phyloP scores from a whole-genome alignment of 2,888 invertebrate species.

The Hartigia nigra region DNA sequence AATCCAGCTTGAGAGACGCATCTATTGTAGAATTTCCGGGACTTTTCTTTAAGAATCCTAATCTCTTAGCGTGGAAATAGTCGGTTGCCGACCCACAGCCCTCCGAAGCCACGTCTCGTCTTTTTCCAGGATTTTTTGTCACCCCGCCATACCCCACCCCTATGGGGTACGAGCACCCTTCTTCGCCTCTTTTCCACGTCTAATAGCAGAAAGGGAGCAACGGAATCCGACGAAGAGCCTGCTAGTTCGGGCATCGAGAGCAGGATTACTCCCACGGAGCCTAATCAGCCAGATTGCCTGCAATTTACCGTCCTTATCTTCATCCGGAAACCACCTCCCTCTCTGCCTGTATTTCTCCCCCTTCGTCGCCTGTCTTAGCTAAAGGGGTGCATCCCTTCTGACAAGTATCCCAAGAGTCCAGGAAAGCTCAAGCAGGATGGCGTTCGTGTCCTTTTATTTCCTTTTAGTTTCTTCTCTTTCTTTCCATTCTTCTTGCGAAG shows the following conservation, averaged over 20 bases:
- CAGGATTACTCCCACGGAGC: slow-evolving; percentile 54
- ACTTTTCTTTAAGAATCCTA: slow-evolving; percentile 30
- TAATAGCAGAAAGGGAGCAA: slow-evolving; percentile 26
- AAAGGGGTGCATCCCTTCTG: not conserved
- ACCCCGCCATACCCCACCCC: not conserved
- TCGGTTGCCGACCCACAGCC: not conserved
- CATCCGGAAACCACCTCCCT: slow-evolving; percentile 25
- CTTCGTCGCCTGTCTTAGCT: not conserved
- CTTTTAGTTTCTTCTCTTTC: not conserved
- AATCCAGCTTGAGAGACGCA: not conserved
- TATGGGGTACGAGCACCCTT: not conserved
- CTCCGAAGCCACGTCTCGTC: not conserved
- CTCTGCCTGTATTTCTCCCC: not conserved
- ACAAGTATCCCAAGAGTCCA: not conserved
- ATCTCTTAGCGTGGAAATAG: slow-evolving; percentile 28
- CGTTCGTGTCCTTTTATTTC: not conserved
- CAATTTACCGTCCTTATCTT: slow-evolving; percentile 60
- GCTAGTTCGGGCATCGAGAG: slow-evolving; percentile 23
- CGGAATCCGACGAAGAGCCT: slow-evolving; percentile 10
- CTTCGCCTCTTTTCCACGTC: slow-evolving; percentile 35
- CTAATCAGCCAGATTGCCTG: slow-evolving; percentile 62
- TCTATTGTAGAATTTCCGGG: slow-evolving; percentile 18
- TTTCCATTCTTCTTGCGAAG: not conserved
- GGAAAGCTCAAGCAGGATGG: not conserved
- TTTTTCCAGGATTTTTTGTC: not conserved